Evolutionary conservation across 2,797 vertebrate genomes (phyloP).

Genomic region (Macropus fuliginosus): DNA sequence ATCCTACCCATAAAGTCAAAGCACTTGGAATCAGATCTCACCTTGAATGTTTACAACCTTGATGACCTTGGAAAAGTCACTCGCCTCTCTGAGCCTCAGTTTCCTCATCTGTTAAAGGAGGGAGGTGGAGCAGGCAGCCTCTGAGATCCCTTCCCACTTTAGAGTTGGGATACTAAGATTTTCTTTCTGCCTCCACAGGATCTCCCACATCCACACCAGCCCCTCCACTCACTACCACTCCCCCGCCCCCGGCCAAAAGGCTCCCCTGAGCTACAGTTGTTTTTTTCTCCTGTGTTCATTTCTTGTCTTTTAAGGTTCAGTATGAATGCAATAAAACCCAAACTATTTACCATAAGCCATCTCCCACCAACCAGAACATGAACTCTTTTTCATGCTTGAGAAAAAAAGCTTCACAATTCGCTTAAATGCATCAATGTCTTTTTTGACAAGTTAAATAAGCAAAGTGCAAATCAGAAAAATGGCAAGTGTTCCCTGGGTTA

Average conservation of each 20-base stretch:
- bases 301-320: not conserved
- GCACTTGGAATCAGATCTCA: not conserved
- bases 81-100: not conserved
- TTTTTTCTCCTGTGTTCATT: slow-evolving; percentile 16
- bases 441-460: slow-evolving; percentile 63
- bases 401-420: slow-evolving; percentile 55
- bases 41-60: not conserved
- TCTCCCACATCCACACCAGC: not conserved
- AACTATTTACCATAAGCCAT: slow-evolving; percentile 34
- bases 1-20: not conserved
- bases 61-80: not conserved
- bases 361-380: slow-evolving; percentile 47
- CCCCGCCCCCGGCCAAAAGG: too few species aligned
- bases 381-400: slow-evolving; percentile 54
- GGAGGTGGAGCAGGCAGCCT: not conserved
- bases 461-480: slow-evolving; percentile 46
- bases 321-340: slow-evolving; percentile 43
- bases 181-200: not conserved
- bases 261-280: not conserved
- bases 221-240: accelerated
- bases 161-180: not conserved
- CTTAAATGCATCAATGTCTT: slow-evolving; percentile 51
- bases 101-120: not conserved
- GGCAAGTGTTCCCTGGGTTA: not conserved
- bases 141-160: not conserved